phyloP scores from a whole-genome alignment of 2,113 vertebrate species.

The human region GRCh38 chr11:69752001-69752500 shows the following conservation, averaged over 20 bases:
- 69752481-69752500: neutral
- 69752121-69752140: too few relatives aligned
- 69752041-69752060: too few relatives aligned
- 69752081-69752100: too few relatives aligned
- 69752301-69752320: fast-evolving
- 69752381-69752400: neutral
- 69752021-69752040: too few relatives aligned
- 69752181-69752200: too few relatives aligned
- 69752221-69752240: too few relatives aligned
- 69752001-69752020: too few relatives aligned
- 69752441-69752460: neutral
- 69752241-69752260: fast-evolving
- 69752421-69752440: neutral
- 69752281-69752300: fast-evolving
- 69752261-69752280: neutral
- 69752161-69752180: too few relatives aligned
- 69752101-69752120: too few relatives aligned
- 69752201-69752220: too few relatives aligned
- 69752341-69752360: fast-evolving
- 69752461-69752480: neutral
- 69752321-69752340: neutral
- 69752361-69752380: neutral
- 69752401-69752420: neutral
- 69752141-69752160: too few relatives aligned
- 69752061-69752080: too few relatives aligned